Conservation (phyloP, 2,113 vertebrate species). For the Elaphurus davidianus region DNA sequence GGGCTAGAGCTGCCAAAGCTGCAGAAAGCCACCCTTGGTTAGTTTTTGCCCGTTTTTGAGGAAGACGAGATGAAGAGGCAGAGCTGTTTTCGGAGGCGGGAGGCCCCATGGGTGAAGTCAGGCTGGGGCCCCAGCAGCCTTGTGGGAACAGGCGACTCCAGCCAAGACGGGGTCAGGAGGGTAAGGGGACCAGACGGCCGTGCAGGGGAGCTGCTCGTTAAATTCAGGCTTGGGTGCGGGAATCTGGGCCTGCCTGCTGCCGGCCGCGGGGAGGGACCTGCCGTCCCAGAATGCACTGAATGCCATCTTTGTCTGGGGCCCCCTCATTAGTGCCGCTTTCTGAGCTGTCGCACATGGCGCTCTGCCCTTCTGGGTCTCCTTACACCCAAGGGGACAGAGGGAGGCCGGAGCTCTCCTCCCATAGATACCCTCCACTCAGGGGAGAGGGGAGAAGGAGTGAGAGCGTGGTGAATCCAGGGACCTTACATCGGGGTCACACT, state of each 20-base stretch:
- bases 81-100: neutral
- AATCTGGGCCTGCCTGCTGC: neutral
- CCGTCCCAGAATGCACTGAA: neutral
- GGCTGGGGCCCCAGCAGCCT: neutral
- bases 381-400: neutral
- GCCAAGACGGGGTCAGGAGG: neutral
- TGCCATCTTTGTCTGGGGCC: neutral
- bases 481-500: fast-evolving
- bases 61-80: neutral
- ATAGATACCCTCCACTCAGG: neutral
- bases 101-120: neutral
- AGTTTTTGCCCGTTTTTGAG: fast-evolving
- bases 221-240: neutral
- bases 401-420: neutral
- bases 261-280: fast-evolving
- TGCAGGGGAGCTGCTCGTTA: neutral
- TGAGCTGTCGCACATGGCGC: neutral
- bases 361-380: neutral
- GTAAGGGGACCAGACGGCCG: neutral
- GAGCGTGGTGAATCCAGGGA: neutral
- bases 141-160: neutral
- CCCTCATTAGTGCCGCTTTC: neutral
- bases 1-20: neutral
- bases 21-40: fast-evolving
- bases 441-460: neutral